These are phyloP conservation scores for Dendrolimus punctatus DNA, from an alignment of 1,140 invertebrate species.

Conservation along the genomic window DNA sequence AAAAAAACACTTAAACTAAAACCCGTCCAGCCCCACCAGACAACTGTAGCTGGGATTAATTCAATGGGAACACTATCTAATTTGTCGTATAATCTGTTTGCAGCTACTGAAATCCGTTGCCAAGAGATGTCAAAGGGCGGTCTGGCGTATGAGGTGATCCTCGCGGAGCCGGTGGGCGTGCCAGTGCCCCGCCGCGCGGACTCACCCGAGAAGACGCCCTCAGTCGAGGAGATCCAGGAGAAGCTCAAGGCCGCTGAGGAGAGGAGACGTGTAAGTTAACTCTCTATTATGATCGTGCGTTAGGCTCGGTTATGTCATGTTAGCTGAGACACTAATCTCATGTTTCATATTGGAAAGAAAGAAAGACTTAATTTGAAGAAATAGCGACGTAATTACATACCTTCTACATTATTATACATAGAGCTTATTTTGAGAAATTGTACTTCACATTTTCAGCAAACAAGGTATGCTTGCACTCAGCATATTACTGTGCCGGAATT, in stretches of 20 bases:
- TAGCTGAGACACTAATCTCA: no score
- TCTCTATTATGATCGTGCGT: not conserved
- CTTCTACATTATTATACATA: no score
- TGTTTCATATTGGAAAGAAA: no score
- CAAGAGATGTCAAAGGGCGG: conserved; percentile 92
- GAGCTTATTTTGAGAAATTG: no score
- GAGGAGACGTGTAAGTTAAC: conserved; percentile 82
- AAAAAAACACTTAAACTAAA: no score
- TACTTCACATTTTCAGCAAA: no score
- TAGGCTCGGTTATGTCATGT: no score
- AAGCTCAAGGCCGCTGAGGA: conserved; percentile 94
- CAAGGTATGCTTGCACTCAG: no score
- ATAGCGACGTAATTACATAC: no score
- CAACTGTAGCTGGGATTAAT: not conserved
- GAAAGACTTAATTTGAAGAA: no score
- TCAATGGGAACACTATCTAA: not conserved
- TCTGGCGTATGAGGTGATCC: conserved; percentile 92
- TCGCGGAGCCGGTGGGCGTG: conserved; percentile 83
- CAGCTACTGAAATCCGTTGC: conserved; percentile 90
- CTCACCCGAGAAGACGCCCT: conserved; percentile 78
- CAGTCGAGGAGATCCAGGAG: conserved; percentile 89
- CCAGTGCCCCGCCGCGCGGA: conserved; percentile 76
- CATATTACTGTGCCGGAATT: no score
- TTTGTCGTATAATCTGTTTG: not conserved
- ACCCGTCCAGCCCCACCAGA: no score